Conservation (phyloP, 2,888 invertebrate genomes). For the Spodoptera exigua region DNA sequence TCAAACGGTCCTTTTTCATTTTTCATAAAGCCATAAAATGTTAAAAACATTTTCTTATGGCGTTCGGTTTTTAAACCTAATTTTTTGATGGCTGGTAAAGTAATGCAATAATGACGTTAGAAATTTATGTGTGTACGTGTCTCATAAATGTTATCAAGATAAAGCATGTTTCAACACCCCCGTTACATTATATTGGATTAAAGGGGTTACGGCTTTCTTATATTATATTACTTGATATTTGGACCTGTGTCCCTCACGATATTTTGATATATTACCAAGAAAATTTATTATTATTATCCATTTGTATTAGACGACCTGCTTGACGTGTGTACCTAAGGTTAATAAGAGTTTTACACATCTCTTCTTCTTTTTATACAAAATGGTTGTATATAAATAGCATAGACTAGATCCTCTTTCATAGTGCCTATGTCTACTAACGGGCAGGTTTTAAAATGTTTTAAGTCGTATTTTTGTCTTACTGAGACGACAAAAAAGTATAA, state of each 20-base stretch:
- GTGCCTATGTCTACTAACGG: too few species aligned
- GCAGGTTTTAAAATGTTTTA: too few species aligned
- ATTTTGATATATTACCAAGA: not conserved
- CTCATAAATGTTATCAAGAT: constrained; percentile 19
- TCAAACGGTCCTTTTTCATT: constrained; percentile 19
- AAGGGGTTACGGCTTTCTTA: not conserved
- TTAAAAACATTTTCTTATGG: constrained; percentile 23
- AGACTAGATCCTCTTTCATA: too few species aligned
- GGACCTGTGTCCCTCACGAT: not conserved
- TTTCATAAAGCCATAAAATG: constrained; percentile 29
- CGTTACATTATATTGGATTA: constrained; percentile 5
- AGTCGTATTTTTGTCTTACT: too few species aligned
- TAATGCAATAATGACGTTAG: constrained; percentile 28
- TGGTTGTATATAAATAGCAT: too few species aligned
- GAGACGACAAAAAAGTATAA: too few species aligned
- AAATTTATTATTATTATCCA: too few species aligned
- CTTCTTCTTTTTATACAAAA: too few species aligned
- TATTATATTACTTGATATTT: not conserved
- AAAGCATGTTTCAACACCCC: constrained; percentile 6
- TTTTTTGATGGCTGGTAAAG: constrained; percentile 25
- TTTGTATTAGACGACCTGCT: too few species aligned
- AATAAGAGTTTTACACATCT: too few species aligned
- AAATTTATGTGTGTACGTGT: constrained; percentile 35
- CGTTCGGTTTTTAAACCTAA: constrained; percentile 18
- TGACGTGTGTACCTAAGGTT: too few species aligned